These are phyloP conservation scores for Punctoribates punctum DNA, from an alignment of 2,888 invertebrate genomes.

Conservation along the genomic window DNA sequence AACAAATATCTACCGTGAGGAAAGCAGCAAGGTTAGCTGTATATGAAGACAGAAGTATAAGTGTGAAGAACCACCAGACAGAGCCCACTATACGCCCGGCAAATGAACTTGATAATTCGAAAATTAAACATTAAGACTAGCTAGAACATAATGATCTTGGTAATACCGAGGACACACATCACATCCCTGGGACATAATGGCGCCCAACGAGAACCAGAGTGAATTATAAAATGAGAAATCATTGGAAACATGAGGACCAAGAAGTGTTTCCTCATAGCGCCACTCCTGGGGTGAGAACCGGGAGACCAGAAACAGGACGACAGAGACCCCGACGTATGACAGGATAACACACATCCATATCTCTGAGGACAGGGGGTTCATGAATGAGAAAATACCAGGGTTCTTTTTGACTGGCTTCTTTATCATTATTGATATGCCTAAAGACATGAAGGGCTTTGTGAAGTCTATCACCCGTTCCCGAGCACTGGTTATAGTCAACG, in stretches of 20 bases:
- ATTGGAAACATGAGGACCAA: conserved; percentile 52
- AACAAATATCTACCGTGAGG: conserved; percentile 80
- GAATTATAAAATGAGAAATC: conserved; percentile 60
- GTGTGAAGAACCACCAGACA: conserved; percentile 88
- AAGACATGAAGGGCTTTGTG: conserved; percentile 56
- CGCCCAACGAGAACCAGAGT: conserved; percentile 61
- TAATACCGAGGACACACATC: conserved; percentile 59
- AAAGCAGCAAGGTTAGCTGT: conserved; percentile 90
- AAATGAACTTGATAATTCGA: conserved; percentile 12
- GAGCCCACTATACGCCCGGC: conserved; percentile 85
- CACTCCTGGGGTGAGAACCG: conserved; percentile 63
- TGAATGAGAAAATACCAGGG: conserved; percentile 83
- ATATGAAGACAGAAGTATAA: conserved; percentile 93
- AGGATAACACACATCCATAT: conserved; percentile 81
- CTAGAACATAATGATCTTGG: neutral
- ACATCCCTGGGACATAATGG: conserved; percentile 61
- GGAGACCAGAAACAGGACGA: conserved; percentile 63
- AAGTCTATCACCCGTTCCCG: conserved; percentile 60
- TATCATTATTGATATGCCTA: conserved; percentile 80
- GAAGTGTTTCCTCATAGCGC: conserved; percentile 52
- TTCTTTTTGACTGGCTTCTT: conserved; percentile 78
- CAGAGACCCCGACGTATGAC: conserved; percentile 75
- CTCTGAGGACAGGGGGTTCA: conserved; percentile 78
- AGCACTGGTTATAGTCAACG: conserved; percentile 59
- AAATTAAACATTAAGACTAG: conserved; percentile 18